phyloP scores from a whole-genome alignment of 2,113 vertebrate species.

The Bambusicola thoracicus region DNA sequence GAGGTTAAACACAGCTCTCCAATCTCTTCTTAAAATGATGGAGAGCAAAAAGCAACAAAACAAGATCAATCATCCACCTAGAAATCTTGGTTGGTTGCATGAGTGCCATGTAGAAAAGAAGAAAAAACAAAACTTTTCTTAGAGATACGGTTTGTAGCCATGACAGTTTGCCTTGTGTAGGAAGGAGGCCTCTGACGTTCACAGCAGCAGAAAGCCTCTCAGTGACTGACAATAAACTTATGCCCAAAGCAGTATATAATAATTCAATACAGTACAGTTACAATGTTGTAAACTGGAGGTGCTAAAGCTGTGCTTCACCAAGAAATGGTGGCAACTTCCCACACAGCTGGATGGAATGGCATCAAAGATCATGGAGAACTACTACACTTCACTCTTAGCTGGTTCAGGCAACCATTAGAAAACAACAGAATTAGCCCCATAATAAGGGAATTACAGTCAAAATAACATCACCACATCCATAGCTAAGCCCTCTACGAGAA shows the following conservation, averaged over 20 bases:
- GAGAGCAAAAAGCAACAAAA: neutral
- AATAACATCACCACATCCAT: neutral
- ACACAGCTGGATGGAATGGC: neutral
- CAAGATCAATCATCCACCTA: neutral
- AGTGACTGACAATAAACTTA: neutral
- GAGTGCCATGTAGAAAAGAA: neutral
- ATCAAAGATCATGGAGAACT: rapidly evolving
- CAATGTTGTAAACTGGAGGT: neutral
- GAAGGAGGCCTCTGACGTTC: neutral
- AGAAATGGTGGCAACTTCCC: rapidly evolving
- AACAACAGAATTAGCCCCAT: neutral
- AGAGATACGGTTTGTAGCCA: neutral
- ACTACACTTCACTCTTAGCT: neutral
- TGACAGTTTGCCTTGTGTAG: neutral
- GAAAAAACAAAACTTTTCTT: neutral
- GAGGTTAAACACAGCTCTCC: neutral
- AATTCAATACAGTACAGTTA: neutral
- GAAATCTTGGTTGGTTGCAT: neutral
- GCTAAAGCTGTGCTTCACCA: neutral
- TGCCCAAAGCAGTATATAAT: rapidly evolving
- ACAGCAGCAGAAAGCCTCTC: neutral
- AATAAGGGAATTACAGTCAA: neutral
- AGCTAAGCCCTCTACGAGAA: neutral
- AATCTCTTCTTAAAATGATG: neutral
- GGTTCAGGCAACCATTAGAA: neutral